phyloP scores from a whole-genome alignment of 2,888 invertebrate genomes.

The Prostheceraeus crozeri region DNA sequence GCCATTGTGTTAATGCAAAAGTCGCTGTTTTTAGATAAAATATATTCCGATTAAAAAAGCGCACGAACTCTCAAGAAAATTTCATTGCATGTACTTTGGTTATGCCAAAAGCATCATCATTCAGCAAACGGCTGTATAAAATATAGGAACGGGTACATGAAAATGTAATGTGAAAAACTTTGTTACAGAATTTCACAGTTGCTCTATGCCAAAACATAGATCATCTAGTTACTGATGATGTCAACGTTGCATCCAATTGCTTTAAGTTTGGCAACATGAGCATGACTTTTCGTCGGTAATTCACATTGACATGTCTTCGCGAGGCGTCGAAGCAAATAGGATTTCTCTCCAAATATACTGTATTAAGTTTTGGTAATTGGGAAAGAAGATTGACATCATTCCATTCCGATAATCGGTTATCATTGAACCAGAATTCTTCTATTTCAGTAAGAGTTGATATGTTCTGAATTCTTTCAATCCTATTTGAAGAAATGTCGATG shows the following conservation, averaged over 20 bases:
- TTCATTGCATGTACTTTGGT: too few species aligned
- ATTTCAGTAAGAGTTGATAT: conserved; percentile 69
- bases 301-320: conserved; percentile 63
- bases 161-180: too few species aligned
- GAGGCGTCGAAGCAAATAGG: conserved; percentile 62
- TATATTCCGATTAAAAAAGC: too few species aligned
- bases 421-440: conserved; percentile 94
- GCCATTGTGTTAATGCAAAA: too few species aligned
- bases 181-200: too few species aligned
- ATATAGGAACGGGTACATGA: too few species aligned
- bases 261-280: conserved; percentile 73
- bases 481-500: conserved; percentile 80
- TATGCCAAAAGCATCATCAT: too few species aligned
- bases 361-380: conserved; percentile 59
- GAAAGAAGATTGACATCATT: conserved; percentile 68
- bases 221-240: too few species aligned
- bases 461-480: conserved; percentile 71
- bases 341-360: conserved; percentile 88
- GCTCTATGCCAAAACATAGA: too few species aligned
- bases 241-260: conserved; percentile 83
- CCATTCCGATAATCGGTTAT: conserved; percentile 81
- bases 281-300: conserved; percentile 82
- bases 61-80: too few species aligned
- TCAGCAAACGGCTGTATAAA: too few species aligned
- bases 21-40: too few species aligned